phyloP scores from a whole-genome alignment of 1,140 invertebrate species.

The Galendromus occidentalis region DNA sequence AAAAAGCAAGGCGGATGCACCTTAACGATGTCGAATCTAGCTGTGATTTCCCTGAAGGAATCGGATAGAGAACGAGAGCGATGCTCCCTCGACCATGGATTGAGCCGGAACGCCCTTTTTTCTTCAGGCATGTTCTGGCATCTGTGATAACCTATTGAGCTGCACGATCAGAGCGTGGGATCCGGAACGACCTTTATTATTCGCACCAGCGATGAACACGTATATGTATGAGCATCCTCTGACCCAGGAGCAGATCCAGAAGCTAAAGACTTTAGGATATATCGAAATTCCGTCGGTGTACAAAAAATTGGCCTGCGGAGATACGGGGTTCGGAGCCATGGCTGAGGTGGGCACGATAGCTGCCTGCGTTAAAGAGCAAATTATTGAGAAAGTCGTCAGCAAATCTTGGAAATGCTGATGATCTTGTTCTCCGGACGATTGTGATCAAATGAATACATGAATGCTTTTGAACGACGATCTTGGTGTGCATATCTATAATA shows the following conservation, averaged over 20 bases:
- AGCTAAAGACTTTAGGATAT: constrained; percentile 54
- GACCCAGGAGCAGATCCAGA: constrained; percentile 52
- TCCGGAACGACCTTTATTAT: constrained; percentile 47
- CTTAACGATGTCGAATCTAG: too few species aligned
- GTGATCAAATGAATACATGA: too few species aligned
- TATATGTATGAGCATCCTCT: constrained; percentile 89
- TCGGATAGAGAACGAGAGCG: too few species aligned
- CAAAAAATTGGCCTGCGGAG: too few species aligned
- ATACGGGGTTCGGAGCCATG: constrained; percentile 80
- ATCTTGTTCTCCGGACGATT: too few species aligned
- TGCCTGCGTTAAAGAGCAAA: background rate
- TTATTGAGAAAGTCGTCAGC: background rate
- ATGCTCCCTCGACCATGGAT: too few species aligned
- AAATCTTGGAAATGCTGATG: background rate
- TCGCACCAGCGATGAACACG: constrained; percentile 98
- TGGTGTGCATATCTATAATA: too few species aligned
- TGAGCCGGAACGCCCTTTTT: too few species aligned
- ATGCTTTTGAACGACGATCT: too few species aligned
- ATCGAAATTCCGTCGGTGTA: constrained; percentile 61
- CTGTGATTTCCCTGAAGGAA: too few species aligned
- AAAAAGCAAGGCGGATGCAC: too few species aligned
- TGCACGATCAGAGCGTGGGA: constrained; percentile 88
- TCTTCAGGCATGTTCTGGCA: constrained; percentile 36
- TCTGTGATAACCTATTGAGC: constrained; percentile 91
- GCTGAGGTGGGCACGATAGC: constrained; percentile 65